Percentiles rank a stretch among this genome's conserved stretches.
These are phyloP conservation scores for Chrysoperla carnea DNA, from an alignment of 1,140 invertebrate genomes.

Conservation along the genomic window DNA sequence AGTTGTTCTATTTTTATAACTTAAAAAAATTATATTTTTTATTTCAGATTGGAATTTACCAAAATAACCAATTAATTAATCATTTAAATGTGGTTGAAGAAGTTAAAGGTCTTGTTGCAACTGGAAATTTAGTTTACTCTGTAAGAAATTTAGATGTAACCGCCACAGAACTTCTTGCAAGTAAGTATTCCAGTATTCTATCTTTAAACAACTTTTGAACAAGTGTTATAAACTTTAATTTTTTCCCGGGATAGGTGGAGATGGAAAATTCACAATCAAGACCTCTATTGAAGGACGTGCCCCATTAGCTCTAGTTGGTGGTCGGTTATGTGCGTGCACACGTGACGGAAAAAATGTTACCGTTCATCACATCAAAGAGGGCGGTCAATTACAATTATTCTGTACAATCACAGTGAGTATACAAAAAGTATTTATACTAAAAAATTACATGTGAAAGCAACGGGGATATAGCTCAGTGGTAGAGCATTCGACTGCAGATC, in stretches of 20 bases:
- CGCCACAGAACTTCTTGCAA: constrained; percentile 23
- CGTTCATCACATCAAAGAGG: constrained; percentile 15
- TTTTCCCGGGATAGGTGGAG: too few relatives aligned
- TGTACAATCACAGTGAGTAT: constrained; percentile 15
- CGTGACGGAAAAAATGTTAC: constrained; percentile 19
- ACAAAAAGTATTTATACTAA: background rate
- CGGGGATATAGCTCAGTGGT: constrained; percentile 1
- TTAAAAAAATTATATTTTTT: background rate
- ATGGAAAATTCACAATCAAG: constrained; percentile 15
- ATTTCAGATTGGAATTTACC: constrained; percentile 19
- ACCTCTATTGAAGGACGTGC: constrained; percentile 19
- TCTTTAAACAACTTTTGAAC: too few relatives aligned
- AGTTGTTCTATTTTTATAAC: too few relatives aligned
- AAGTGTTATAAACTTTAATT: too few relatives aligned
- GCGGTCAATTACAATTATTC: constrained; percentile 14
- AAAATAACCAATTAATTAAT: constrained; percentile 18
- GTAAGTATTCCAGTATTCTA: constrained; percentile 9
- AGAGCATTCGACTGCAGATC: background rate
- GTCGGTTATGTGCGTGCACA: constrained; percentile 18
- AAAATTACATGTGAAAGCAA: background rate
- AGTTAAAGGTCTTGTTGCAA: constrained; percentile 22
- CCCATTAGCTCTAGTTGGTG: constrained; percentile 16
- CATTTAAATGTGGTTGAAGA: constrained; percentile 22
- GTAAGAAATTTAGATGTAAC: constrained; percentile 24
- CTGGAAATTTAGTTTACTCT: constrained; percentile 22